Evolutionary conservation across 1,140 invertebrate species (phyloP), one percentile per base, ranked within the genome.

Genomic region (Sitobion miscanthi): DNA sequence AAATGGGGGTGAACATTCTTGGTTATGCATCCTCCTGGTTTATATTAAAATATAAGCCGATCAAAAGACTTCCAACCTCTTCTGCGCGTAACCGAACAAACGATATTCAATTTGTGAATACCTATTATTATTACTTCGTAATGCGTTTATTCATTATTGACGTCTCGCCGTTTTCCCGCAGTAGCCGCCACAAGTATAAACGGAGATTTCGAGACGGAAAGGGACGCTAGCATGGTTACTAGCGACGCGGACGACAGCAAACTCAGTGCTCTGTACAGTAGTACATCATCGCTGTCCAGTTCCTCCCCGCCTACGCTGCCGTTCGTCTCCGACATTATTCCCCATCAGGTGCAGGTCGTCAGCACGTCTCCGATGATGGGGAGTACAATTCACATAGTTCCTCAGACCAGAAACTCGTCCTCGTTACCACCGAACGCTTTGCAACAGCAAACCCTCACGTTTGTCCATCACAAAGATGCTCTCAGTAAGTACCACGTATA

Each of bases 221-320:
- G 91, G 85, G 54, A 93, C 21, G 90, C 90, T 69, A 88, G 85
- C 35, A 93, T 93, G 91, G 57, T 89, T 52, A 93, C 91, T 49
- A 94, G 94, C 45, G 94, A 94, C 25, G 94, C 91, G 20, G 94
- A 94, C 23, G 91, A 93, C 49, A 93, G 93, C 38, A 93, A 93
- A 85, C 88, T 90, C 69, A 93, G 94, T 90, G 92, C 94, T 42
- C 86, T 93, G 85, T 94, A 94, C 52, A 94, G 94, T 93, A 94
- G 94, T 85, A 94, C 92, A 52, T 93, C 94, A 45, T 93, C 92
- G 17, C 77, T 94, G 57, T 93, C 92, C 30, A 94, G 94, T 90
- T 93, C 93, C 69, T 94, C 94, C n/a, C 94, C 94, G 21, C 94
- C 93, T 49, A 93, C 93, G 49, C 52, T 93, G 49, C 54, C 82